A percentile compares a stretch with the other conserved stretches of the same genome.
phyloP scores from a whole-genome alignment of 2,797 vertebrate genomes.

The Acrossocheilus fasciatus region DNA sequence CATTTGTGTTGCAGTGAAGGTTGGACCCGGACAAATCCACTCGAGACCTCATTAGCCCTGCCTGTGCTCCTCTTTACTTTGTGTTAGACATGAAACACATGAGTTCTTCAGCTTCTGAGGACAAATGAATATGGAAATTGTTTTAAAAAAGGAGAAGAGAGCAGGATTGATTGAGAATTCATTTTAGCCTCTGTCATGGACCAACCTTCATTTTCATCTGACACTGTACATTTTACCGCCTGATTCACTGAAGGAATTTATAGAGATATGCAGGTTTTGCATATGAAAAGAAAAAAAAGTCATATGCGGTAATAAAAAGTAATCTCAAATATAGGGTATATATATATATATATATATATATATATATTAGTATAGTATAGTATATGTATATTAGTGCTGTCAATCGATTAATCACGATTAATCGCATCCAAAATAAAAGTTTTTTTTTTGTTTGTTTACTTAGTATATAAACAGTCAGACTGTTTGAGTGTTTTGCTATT shows the following conservation, averaged over 20 bases:
- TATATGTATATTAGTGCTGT: too few relatives aligned
- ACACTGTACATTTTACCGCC: background rate
- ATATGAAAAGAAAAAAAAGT: too few relatives aligned
- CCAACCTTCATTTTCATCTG: constrained; percentile 5
- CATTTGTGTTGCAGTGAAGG: constrained; percentile 34
- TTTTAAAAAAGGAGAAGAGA: background rate
- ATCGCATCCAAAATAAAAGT: too few relatives aligned
- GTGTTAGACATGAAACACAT: constrained; percentile 6
- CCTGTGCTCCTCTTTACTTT: constrained; percentile 15
- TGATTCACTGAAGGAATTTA: background rate
- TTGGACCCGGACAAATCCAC: constrained; percentile 30
- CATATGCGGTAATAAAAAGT: too few relatives aligned
- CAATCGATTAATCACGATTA: too few relatives aligned
- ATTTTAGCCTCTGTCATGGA: background rate
- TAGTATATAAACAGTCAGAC: too few relatives aligned
- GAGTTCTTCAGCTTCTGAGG: background rate
- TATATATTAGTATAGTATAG: too few relatives aligned
- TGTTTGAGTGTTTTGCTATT: too few relatives aligned
- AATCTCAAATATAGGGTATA: too few relatives aligned
- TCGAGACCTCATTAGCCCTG: constrained; percentile 36
- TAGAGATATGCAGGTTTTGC: background rate
- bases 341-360: too few relatives aligned
- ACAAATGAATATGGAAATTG: constrained; percentile 3
- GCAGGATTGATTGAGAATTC: background rate
- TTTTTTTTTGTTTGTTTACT: too few relatives aligned